phyloP scores from a whole-genome alignment of 2,888 invertebrate genomes.

The Hofmannophila pseudospretella region DNA sequence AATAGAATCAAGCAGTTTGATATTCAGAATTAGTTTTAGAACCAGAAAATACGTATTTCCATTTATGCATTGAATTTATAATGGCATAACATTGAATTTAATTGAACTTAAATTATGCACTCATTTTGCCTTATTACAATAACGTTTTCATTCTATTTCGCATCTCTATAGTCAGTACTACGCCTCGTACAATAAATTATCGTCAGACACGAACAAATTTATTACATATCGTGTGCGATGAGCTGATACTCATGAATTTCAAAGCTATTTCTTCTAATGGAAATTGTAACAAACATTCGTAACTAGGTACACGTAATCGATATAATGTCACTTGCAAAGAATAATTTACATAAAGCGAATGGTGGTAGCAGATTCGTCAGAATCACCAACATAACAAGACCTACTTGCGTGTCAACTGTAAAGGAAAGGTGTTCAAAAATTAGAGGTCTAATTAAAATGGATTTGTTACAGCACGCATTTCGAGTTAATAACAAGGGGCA shows the following conservation, averaged over 20 bases:
- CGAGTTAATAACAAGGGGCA: slow-evolving; percentile 35
- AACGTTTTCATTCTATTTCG: too few relatives aligned
- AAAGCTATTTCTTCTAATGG: slow-evolving; percentile 11
- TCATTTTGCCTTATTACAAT: too few relatives aligned
- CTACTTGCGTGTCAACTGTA: slow-evolving; percentile 6
- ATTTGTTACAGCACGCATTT: slow-evolving; percentile 28
- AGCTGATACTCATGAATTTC: slow-evolving; percentile 12
- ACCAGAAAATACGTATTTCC: too few relatives aligned
- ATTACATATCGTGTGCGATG: slow-evolving; percentile 4
- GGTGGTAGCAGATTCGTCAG: slow-evolving; percentile 28
- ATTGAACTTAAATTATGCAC: too few relatives aligned
- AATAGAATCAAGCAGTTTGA: too few relatives aligned
- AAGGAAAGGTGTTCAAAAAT: slow-evolving; percentile 14
- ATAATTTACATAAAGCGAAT: slow-evolving; percentile 30
- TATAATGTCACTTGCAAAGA: slow-evolving; percentile 24
- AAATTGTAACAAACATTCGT: slow-evolving; percentile 11
- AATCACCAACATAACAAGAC: slow-evolving; percentile 25
- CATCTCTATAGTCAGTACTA: too few relatives aligned
- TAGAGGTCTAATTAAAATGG: slow-evolving; percentile 28
- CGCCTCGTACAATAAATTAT: slow-evolving; percentile 9
- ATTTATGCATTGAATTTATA: too few relatives aligned
- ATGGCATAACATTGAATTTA: too few relatives aligned
- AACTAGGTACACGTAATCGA: slow-evolving; percentile 11
- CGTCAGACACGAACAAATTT: slow-evolving; percentile 5
- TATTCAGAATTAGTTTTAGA: too few relatives aligned